Evolutionary conservation across 2,113 vertebrate species (phyloP), one percentile per base, ranked within the genome.

Genomic region (Quiscalus mexicanus): DNA sequence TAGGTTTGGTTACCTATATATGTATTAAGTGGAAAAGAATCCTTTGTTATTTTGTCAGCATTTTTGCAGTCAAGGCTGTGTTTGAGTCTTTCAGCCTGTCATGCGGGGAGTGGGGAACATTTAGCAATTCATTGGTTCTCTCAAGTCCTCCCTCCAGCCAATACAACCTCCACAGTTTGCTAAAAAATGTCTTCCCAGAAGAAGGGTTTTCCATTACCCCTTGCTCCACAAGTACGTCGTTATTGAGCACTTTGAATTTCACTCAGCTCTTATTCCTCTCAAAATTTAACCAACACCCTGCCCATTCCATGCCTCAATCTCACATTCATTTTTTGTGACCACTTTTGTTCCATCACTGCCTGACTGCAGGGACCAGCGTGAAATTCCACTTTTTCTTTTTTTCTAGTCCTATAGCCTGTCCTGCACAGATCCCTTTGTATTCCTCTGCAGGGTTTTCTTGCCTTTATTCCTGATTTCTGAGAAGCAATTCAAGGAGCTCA

Each of bases 91-190:
- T 52, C 62, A 79, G 41, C 5, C 56, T 71, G 21, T 44, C 16
- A 15, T 52, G 15, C 0, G 0, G 35, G 15, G 12, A 55, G 6
- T 19, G 18, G 24, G 11, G 15, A 95, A 20, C 5, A 37, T 50
- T 41, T 21, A 49, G 7, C n/a, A 75, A 39, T 71, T 67, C 16
- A 21, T 1, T 42, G 8, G 13, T 45, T 67, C 33, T 71, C 6
- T 78, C 47, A 70, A 84, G 62, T 45, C 13, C 8, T 68, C 20
- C 17, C 24, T 89, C 16, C 22, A 62, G 27, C 33, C 18, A 78
- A 11, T 56, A 28, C 4, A 58, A 42, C 6, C 1, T 44, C 19
- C 14, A 13, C 6, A 6, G 13, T 50, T 6, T 7, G 1, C 6
- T 45, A 11, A 60, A 50, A 19, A 27, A 6, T 5, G 62, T 60